Conservation (phyloP, 1,140 invertebrate genomes). For the Psix sp. region DNA sequence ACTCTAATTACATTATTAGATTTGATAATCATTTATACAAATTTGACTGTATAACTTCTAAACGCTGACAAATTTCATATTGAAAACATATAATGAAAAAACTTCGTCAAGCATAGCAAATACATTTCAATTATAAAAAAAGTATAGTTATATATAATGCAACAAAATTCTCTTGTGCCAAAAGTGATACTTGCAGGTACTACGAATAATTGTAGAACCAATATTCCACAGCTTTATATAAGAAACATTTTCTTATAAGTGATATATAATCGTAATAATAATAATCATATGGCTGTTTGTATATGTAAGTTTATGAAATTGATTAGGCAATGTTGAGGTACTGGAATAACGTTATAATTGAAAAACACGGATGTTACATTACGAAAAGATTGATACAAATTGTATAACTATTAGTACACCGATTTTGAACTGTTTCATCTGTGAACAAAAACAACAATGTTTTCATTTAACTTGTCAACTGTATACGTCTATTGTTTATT, state of each 20-base stretch:
- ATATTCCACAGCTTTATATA: conserved; percentile 33
- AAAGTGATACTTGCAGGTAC: conserved; percentile 54
- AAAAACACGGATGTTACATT: too few relatives aligned
- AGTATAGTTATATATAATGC: conserved; percentile 28
- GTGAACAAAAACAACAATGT: too few relatives aligned
- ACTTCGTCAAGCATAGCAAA: conserved; percentile 7
- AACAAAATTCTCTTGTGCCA: conserved; percentile 49
- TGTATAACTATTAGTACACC: too few relatives aligned
- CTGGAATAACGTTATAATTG: conserved; percentile 23
- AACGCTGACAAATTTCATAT: conserved; percentile 39
- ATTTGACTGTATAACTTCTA: conserved; percentile 22
- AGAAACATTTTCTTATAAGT: conserved; percentile 28
- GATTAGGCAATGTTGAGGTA: conserved; percentile 16
- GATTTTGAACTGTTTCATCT: too few relatives aligned
- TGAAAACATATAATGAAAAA: conserved; percentile 32
- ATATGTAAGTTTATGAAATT: conserved; percentile 34
- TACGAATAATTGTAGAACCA: conserved; percentile 40
- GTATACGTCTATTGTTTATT: too few relatives aligned
- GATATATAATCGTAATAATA: conserved; percentile 39
- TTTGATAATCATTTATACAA: conserved; percentile 36
- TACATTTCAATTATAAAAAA: conserved; percentile 27
- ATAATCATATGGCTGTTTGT: conserved; percentile 41
- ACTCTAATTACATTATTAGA: conserved; percentile 11
- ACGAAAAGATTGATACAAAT: too few relatives aligned
- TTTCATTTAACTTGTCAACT: too few relatives aligned